Base-by-base conservation (phyloP, 2,888 invertebrate genomes). In the Trachelus tabidus region DNA sequence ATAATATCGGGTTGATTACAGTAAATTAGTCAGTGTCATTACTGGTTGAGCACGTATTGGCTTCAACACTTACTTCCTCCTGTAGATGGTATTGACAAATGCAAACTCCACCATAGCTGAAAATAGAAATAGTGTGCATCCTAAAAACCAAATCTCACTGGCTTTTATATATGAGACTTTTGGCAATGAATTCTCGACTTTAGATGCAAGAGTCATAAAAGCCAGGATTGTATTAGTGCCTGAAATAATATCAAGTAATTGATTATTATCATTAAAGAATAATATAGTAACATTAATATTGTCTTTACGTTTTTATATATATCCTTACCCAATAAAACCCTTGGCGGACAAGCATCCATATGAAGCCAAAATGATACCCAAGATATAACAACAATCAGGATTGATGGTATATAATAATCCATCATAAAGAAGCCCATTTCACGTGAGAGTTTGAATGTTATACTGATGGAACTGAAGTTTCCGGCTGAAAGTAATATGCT, bases 291-390 rank as follows among this genome's bases (percentile, higher is more conserved):
- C 2, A 56, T 56, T 9, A 23, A 23, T 23, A 23, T 56, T 23
- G 6, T 23, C n/a, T 30, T 69, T 23, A 31, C 4, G 1, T 3
- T 33, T 75, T 11, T 12, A 35, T 12, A n/a, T 31, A 33, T 73
- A 73, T 56, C 30, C 87, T 90, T 92, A 95, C 96, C 97, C 86
- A 97, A 92, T 78, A 96, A 96, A 76, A 96, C 96, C 86, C 97
- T 93, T 15, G 97, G 97, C 1, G 97, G 95, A 23, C 96, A 94
- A 68, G 97, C 96, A 89, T 97, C 97, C 76, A 97, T 96, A 90
- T 97, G 97, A 79, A 97, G 91, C 97, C 97, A 97, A 90, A 97
- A 97, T 0, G 97, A 96, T 15, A 97, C 97, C 97, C 97, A 97
- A 0, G 97, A 97, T 86, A 96, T 96, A 11, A 95, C 95, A 3